Evolutionary conservation across 1,140 invertebrate species (phyloP).

Genomic region (Lithobius niger): DNA sequence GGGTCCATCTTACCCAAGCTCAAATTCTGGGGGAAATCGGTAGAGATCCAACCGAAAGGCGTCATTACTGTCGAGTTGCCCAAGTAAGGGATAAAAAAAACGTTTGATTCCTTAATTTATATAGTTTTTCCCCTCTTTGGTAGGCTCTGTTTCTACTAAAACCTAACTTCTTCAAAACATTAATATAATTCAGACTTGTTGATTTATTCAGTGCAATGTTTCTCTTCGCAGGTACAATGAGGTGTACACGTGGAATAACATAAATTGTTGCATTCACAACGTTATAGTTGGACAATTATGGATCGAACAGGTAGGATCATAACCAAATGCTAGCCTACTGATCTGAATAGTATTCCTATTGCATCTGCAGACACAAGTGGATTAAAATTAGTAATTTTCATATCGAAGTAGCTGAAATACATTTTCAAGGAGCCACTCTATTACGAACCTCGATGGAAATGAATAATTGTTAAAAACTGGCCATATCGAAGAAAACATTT

Average conservation of each 20-base stretch:
- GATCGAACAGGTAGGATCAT: conserved; percentile 82
- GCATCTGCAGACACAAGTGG: too few relatives aligned
- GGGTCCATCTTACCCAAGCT: conserved; percentile 87
- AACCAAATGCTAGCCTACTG: too few relatives aligned
- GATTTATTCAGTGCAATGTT: too few relatives aligned
- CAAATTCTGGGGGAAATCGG: conserved; percentile 92
- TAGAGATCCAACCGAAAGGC: conserved; percentile 91
- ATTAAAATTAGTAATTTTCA: too few relatives aligned
- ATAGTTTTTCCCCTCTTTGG: conserved; percentile 9
- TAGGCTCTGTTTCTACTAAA: not conserved
- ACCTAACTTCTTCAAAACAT: conserved; percentile 6
- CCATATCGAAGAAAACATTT: too few relatives aligned
- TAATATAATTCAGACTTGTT: too few relatives aligned
- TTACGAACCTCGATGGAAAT: too few relatives aligned
- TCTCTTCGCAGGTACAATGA: conserved; percentile 80
- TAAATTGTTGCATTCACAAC: conserved; percentile 92
- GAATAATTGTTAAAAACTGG: too few relatives aligned
- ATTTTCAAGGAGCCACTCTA: too few relatives aligned
- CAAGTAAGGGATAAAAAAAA: conserved; percentile 47
- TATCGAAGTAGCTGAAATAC: too few relatives aligned
- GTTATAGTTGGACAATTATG: conserved; percentile 95
- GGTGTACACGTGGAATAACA: conserved; percentile 90
- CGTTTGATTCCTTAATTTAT: too few relatives aligned
- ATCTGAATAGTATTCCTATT: too few relatives aligned
- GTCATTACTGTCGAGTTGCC: conserved; percentile 71